A percentile compares a stretch with the other conserved stretches of the same genome.
These are phyloP conservation scores for Heliconius hewitsoni DNA, from an alignment of 1,140 invertebrate genomes.

Conservation along the genomic window DNA sequence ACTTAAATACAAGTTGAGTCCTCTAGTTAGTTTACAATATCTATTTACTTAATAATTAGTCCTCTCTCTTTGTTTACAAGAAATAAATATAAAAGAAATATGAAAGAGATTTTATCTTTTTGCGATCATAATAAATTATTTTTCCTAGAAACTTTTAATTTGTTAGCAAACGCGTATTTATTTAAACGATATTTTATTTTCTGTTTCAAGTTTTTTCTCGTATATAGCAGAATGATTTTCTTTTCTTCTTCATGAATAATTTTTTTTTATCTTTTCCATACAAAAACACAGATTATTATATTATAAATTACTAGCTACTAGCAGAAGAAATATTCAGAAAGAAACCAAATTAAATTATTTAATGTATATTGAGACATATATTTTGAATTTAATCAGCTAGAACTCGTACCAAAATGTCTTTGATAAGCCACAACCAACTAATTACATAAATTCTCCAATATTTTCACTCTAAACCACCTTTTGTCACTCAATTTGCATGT, in stretches of 20 bases:
- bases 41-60: neutral
- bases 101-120: neutral
- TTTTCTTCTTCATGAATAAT: too few relatives aligned
- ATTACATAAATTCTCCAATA: neutral
- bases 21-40: neutral
- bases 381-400: neutral
- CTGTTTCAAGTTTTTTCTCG: neutral
- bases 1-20: neutral
- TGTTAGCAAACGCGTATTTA: neutral
- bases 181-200: neutral
- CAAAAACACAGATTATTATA: too few relatives aligned
- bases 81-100: neutral
- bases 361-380: neutral
- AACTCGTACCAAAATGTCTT: neutral
- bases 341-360: too few relatives aligned
- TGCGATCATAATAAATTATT: neutral
- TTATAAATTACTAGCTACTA: too few relatives aligned
- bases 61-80: neutral
- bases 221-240: too few relatives aligned
- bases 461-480: slow-evolving; percentile 11
- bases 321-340: too few relatives aligned
- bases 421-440: neutral
- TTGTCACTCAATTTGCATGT: slow-evolving; percentile 20
- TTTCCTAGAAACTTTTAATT: neutral
- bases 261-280: too few relatives aligned